These are phyloP conservation scores for Pachliopta kotzebuea DNA, from an alignment of 2,888 invertebrate species.

Conservation along the genomic window DNA sequence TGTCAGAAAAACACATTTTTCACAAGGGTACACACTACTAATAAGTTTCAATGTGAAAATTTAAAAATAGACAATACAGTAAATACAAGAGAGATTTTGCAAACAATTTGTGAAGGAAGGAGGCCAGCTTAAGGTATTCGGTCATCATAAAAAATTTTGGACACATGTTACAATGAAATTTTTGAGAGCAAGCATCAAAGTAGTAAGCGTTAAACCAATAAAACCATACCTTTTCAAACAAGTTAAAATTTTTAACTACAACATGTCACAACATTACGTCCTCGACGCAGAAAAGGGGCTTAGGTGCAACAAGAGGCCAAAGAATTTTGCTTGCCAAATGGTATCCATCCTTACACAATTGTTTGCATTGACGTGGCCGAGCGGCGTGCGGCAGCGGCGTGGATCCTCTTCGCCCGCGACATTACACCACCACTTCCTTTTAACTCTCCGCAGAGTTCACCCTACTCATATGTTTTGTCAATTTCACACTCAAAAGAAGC, in stretches of 20 bases:
- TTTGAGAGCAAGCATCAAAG: conserved; percentile 69
- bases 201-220: conserved; percentile 75
- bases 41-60: conserved; percentile 31
- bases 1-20: conserved; percentile 21
- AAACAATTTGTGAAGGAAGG: conserved; percentile 92
- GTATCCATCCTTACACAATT: conserved; percentile 81
- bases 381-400: conserved; percentile 36
- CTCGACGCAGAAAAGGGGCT: conserved; percentile 55
- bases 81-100: conserved; percentile 80
- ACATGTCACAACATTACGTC: conserved; percentile 74
- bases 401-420: conserved; percentile 46
- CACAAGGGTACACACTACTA: conserved; percentile 31
- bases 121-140: conserved; percentile 83
- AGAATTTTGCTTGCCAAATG: conserved; percentile 65
- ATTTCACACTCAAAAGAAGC: conserved; percentile 69
- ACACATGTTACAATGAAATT: conserved; percentile 53
- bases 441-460: conserved; percentile 39
- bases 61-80: conserved; percentile 34
- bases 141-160: conserved; percentile 50
- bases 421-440: conserved; percentile 30
- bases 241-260: conserved; percentile 73
- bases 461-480: conserved; percentile 39
- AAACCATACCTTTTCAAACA: conserved; percentile 76
- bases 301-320: conserved; percentile 52
- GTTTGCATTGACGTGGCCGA: conserved; percentile 65